Percentiles rank a stretch among this genome's conserved stretches.
These are phyloP conservation scores for Acanthosepion esculentum DNA, from an alignment of 2,888 invertebrate species.

Conservation along the genomic window DNA sequence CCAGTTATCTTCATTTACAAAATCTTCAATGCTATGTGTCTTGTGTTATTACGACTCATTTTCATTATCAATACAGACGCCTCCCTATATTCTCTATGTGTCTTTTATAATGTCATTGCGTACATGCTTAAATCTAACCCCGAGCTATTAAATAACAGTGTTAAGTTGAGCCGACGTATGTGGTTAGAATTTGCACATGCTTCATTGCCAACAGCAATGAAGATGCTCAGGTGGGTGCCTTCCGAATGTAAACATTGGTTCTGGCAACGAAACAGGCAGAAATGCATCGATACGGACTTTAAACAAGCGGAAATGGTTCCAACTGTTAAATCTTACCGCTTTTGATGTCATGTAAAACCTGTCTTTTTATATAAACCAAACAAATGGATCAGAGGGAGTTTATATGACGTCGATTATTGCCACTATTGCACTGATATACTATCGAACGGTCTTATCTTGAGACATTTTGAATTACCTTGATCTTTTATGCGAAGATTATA, in stretches of 20 bases:
- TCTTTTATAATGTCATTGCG: neutral
- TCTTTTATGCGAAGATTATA: no score
- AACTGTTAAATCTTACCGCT: neutral
- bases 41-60: no score
- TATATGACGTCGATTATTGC: no score
- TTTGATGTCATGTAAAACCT: no score
- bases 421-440: no score
- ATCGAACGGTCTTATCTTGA: no score
- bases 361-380: no score
- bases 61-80: no score
- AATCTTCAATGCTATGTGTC: no score
- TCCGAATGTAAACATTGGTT: neutral
- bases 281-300: neutral
- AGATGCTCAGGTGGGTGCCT: neutral
- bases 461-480: no score
- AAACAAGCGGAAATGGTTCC: neutral
- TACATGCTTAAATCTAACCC: neutral
- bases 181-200: neutral
- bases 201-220: neutral
- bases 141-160: neutral
- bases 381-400: no score
- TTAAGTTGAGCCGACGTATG: neutral
- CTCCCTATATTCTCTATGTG: neutral
- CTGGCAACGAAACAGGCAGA: neutral
- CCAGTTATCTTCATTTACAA: no score